Base-by-base conservation (phyloP, 2,113 vertebrate species). In the Phyllopteryx taeniolatus region DNA sequence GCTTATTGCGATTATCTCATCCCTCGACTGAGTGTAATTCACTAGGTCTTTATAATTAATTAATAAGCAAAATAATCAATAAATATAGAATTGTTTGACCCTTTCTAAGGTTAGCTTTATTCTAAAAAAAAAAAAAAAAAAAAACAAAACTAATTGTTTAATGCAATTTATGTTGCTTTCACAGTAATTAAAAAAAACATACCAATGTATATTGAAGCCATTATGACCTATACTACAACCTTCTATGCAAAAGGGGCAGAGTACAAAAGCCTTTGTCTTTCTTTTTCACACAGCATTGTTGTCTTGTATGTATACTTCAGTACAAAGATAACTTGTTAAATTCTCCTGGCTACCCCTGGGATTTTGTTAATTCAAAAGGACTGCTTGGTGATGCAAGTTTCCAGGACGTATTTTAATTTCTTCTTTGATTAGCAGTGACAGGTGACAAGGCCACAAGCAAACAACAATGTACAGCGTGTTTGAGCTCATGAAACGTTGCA, bases 281-380 rank as follows among this genome's bases (percentile, higher is more conserved):
- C 27, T 27, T 27, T 27, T 27, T 27, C 27, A 75, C 73, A 79
- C 51, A 66, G 31, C 56, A 83, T 89, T 87, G 75, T 78, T 81
- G 85, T 83, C 78, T 85, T 85, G 76, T 67, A 22, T 84, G 74
- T 84, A 80, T 85, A 80, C 81, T 85, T 89, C 82, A 82, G 79
- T 72, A 83, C 79, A 89, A 88, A 88, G 86, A 89, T 89, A 89
- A 88, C 85, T 84, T 87, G 87, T 85, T 79, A 89, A 88, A 89
- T 91, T 84, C 83, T 80, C 73, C 57, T 85, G 79, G 75, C 75
- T 76, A 75, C 82, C 81, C 85, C 77, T 83, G 71, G 46, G 75
- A 72, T 74, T 62, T 78, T 79, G 74, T n/a, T 22, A 31, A 56
- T 82, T 77, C 57, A 27, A 82, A 82, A 75, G 67, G 72, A 80